Evolutionary conservation across 1,140 invertebrate species (phyloP), one percentile per base, ranked within the genome.

Genomic region (Riptortus pedestris): DNA sequence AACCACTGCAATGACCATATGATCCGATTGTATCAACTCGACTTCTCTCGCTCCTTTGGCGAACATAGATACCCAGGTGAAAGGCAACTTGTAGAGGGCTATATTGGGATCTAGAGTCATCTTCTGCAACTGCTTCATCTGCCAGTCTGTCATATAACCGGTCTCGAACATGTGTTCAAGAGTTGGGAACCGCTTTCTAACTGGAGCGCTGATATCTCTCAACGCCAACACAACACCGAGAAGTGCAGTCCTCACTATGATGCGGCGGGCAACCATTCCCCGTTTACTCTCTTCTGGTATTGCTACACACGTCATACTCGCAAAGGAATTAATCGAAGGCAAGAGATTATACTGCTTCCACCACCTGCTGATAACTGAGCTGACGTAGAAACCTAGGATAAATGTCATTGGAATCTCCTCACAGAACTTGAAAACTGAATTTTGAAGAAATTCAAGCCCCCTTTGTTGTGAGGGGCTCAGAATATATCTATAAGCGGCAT

Each of bases 61-160:
- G 63, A 93, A 87, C 71, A 91, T 90, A 1, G 89, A 90, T 45
- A 89, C 90, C 90, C 90, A 93, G 0, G 90, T 87, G 5, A 91
- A 74, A 0, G 90, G 90, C 87, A 92, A 90, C 90, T 90, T 92
- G 72, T 91, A 93, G 71, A 92, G 92, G 2, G 88, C 90, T 85
- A 92, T 91, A 14, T 85, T 85, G 29, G 63, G 67, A 71, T 90
- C 89, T n/a, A 83, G 83, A 70, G 91, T 87, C 83, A 91, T 87
- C 69, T 88, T 84, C 70, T 93, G 88, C 69, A 91, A 90, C 20
- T 91, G 90, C 71, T 90, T 89, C 72, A 85, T 85, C 72, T 93
- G 89, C 62, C 87, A 90, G 71, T 91, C 89, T 77, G 90, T 81
- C 89, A 92, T 91, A 11, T 84, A 77, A 87, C 86, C 89, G 65